These are phyloP conservation scores for Globodera ellingtonae DNA, from an alignment of 1,140 invertebrate genomes.

Conservation along the genomic window DNA sequence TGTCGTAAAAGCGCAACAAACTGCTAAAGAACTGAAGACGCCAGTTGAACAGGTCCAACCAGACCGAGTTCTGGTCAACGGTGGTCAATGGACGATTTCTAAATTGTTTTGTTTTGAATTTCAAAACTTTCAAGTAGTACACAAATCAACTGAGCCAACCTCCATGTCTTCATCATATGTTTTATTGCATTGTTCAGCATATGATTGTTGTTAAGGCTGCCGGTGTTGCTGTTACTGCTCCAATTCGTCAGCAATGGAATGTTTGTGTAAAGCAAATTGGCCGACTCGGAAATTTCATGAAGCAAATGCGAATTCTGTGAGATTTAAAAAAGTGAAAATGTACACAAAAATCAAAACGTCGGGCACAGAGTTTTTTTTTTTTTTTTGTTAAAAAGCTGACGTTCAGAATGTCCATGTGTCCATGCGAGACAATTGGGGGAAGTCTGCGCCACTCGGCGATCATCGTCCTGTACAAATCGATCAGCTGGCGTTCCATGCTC, in stretches of 20 bases:
- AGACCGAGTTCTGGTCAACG: constrained; percentile 40
- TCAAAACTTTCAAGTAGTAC: background rate
- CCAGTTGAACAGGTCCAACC: constrained; percentile 51
- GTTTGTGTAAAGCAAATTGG: constrained; percentile 31
- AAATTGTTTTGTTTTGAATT: constrained; percentile 22
- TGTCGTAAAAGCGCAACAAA: constrained; percentile 39
- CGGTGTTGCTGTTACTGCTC: constrained; percentile 17
- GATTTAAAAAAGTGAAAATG: background rate
- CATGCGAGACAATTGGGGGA: constrained; percentile 40
- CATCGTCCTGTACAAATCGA: constrained; percentile 36
- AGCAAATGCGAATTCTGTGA: constrained; percentile 41
- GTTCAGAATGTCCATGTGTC: constrained; percentile 34
- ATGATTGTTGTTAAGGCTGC: constrained; percentile 1
- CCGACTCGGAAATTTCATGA: constrained; percentile 41
- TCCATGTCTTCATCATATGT: constrained; percentile 49
- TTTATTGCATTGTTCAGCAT: constrained; percentile 33
- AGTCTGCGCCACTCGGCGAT: constrained; percentile 45
- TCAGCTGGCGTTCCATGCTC: constrained; percentile 30
- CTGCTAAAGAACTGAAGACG: constrained; percentile 34
- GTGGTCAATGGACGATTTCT: constrained; percentile 43
- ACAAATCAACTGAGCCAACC: constrained; percentile 11
- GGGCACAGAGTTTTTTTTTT: background rate
- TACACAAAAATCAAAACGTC: constrained; percentile 14
- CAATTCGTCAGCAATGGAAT: background rate
- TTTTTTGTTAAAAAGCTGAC: constrained; percentile 1